Percentiles rank a stretch among this genome's conserved stretches.
These are phyloP conservation scores for Thalassophryne amazonica DNA, from an alignment of 2,797 vertebrate species.

Conservation along the genomic window DNA sequence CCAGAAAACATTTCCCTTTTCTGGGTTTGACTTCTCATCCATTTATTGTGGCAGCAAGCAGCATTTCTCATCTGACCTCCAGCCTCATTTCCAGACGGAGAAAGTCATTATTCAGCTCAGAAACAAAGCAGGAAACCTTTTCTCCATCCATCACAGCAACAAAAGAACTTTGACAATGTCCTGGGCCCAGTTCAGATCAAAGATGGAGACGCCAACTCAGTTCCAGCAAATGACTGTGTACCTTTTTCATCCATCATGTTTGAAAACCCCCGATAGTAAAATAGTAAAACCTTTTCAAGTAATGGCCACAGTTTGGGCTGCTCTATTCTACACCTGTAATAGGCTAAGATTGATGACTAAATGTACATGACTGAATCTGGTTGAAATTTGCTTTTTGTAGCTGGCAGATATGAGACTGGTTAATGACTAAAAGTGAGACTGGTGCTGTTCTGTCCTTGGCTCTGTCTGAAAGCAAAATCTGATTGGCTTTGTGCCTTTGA, in stretches of 20 bases:
- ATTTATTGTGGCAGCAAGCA: slow-evolving; percentile 58
- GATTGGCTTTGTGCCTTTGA: slow-evolving; percentile 22
- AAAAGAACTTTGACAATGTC: slow-evolving; percentile 63
- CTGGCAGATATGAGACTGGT: slow-evolving; percentile 35
- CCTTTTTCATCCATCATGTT: slow-evolving; percentile 64
- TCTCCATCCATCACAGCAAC: slow-evolving; percentile 68
- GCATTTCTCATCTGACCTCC: slow-evolving; percentile 61
- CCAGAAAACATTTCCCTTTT: slow-evolving; percentile 32
- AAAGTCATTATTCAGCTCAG: slow-evolving; percentile 60
- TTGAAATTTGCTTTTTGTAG: slow-evolving; percentile 53
- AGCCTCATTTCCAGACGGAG: slow-evolving; percentile 42
- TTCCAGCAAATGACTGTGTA: slow-evolving; percentile 45
- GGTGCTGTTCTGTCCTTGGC: slow-evolving; percentile 25
- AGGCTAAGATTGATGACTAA: slow-evolving; percentile 64
- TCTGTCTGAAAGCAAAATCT: slow-evolving; percentile 22
- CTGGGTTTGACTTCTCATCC: slow-evolving; percentile 29
- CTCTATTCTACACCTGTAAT: slow-evolving; percentile 36
- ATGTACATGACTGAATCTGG: slow-evolving; percentile 49
- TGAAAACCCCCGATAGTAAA: slow-evolving; percentile 48
- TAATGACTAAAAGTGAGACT: slow-evolving; percentile 43
- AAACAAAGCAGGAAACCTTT: slow-evolving; percentile 60
- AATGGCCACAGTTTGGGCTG: slow-evolving; percentile 51
- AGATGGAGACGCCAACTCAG: slow-evolving; percentile 42
- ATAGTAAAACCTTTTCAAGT: slow-evolving; percentile 66
- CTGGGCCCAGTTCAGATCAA: slow-evolving; percentile 41